Evolutionary conservation across 2,888 invertebrate genomes (phyloP).

Genomic region (Argyra leucocephala): DNA sequence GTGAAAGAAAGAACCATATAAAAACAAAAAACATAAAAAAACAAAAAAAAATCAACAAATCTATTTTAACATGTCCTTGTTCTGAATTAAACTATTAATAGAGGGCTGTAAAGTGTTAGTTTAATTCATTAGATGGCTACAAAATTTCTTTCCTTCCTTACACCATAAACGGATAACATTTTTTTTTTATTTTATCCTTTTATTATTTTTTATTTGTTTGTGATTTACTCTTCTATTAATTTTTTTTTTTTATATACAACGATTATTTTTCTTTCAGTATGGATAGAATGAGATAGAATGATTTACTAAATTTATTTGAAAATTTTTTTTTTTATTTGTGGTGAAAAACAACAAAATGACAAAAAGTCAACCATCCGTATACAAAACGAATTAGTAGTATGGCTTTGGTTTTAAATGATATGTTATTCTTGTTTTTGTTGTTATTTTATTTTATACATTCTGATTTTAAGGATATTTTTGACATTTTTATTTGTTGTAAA

Average conservation of each 20-base stretch:
- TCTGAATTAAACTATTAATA: neutral
- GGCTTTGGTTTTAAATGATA: constrained; percentile 2
- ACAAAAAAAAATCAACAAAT: neutral
- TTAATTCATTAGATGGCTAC: neutral
- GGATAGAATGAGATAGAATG: neutral
- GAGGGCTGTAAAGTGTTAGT: constrained; percentile 4
- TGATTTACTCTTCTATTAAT: no score
- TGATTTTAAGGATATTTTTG: constrained; percentile 1
- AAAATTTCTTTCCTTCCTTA: neutral
- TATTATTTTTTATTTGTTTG: no score
- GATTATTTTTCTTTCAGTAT: no score
- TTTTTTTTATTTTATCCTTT: neutral
- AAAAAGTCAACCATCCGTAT: constrained; percentile 6
- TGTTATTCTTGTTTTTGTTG: neutral
- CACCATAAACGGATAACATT: neutral
- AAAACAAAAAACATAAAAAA: no score
- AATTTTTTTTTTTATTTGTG: neutral
- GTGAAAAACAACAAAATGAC: neutral
- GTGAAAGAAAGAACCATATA: no score
- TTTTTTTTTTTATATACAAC: no score
- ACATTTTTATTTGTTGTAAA: neutral
- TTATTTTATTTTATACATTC: neutral
- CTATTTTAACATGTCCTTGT: neutral
- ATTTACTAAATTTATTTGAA: no score
- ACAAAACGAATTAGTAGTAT: constrained; percentile 2